phyloP scores from a whole-genome alignment of 2,888 invertebrate species.

The Chironomus tentans region DNA sequence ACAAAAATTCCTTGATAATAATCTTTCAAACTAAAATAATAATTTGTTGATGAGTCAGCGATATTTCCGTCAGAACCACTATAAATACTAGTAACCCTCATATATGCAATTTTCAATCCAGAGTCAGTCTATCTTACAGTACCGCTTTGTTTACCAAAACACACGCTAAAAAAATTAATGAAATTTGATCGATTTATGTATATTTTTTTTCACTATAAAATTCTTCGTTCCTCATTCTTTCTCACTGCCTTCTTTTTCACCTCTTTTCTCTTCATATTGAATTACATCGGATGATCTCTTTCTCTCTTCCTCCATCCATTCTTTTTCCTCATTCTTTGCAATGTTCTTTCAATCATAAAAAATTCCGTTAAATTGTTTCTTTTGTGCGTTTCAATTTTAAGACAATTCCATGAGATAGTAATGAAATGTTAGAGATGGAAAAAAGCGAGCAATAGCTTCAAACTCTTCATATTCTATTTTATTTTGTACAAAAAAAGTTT shows the following conservation, averaged over 20 bases:
- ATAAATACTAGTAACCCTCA: too few species aligned
- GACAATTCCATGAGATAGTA: conserved; percentile 8
- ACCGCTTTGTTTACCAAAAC: too few species aligned
- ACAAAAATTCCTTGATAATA: too few species aligned
- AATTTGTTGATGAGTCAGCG: too few species aligned
- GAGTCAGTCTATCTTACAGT: too few species aligned
- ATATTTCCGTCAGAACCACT: too few species aligned
- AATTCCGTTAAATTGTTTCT: conserved; percentile 18
- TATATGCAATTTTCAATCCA: too few species aligned
- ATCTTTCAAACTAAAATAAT: too few species aligned
- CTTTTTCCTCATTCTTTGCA: neutral
- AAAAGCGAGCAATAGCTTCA: neutral
- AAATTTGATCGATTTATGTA: conserved; percentile 10
- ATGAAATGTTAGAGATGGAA: neutral
- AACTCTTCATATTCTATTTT: neutral
- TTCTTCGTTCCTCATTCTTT: neutral
- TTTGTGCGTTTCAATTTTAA: conserved; percentile 14
- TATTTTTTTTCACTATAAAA: neutral
- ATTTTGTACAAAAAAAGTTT: neutral
- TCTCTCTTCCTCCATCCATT: neutral
- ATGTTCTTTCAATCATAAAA: conserved; percentile 9
- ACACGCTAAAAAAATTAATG: conserved; percentile 8
- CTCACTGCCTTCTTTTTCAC: neutral
- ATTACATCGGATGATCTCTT: neutral
- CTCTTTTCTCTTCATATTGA: neutral